These are phyloP conservation scores for Erebia palarica DNA, from an alignment of 2,888 invertebrate genomes.

Conservation along the genomic window DNA sequence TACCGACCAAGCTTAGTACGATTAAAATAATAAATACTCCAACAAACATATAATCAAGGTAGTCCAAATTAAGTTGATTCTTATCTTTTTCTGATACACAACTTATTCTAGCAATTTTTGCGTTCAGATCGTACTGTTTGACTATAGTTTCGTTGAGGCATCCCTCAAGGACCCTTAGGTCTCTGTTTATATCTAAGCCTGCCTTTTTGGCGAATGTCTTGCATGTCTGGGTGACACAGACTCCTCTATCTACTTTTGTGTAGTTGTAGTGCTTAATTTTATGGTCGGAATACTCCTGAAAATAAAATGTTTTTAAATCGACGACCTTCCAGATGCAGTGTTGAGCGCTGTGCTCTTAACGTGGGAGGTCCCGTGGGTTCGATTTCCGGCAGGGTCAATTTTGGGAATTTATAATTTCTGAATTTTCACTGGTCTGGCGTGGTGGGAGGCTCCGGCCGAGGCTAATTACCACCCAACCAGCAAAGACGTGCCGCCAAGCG, in stretches of 20 bases:
- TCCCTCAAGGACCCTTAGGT: conserved; percentile 33
- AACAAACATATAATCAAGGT: background rate
- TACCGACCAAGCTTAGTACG: background rate
- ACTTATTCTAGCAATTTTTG: conserved; percentile 24
- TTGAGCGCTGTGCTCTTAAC: too few species aligned
- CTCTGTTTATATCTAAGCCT: conserved; percentile 17
- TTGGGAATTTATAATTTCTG: too few species aligned
- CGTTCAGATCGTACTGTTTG: conserved; percentile 31
- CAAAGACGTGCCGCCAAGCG: too few species aligned
- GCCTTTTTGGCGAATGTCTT: conserved; percentile 18
- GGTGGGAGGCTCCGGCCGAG: too few species aligned
- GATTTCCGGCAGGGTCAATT: too few species aligned
- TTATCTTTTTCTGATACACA: conserved; percentile 15
- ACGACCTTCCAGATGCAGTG: too few species aligned
- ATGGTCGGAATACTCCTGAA: conserved; percentile 40
- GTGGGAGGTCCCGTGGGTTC: too few species aligned
- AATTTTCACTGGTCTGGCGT: too few species aligned
- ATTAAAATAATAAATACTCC: conserved; percentile 1
- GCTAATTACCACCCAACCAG: too few species aligned
- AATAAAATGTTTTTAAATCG: background rate
- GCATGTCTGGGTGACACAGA: conserved; percentile 39
- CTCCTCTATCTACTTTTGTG: conserved; percentile 33
- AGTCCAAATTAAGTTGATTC: background rate
- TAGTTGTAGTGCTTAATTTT: conserved; percentile 38
- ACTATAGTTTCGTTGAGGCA: conserved; percentile 36